These are phyloP conservation scores for Molossus molossus DNA, from an alignment of 2,797 vertebrate species.

Conservation along the genomic window DNA sequence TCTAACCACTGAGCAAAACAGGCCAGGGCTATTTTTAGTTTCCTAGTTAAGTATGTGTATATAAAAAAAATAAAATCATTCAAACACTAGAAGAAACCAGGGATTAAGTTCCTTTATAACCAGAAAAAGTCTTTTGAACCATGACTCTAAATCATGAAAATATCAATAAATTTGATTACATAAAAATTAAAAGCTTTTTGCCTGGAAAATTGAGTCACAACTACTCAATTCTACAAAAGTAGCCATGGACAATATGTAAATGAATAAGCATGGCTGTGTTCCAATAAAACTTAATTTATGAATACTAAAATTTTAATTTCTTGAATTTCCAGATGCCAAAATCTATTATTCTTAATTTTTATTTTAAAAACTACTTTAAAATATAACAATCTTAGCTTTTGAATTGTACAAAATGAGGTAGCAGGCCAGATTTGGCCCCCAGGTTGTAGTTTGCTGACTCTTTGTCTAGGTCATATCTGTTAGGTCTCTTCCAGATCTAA, in stretches of 20 bases:
- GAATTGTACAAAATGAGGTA: background rate
- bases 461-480: background rate
- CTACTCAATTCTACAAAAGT: conserved; percentile 21
- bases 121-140: conserved; percentile 14
- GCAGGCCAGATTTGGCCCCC: background rate
- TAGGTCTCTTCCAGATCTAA: background rate
- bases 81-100: background rate
- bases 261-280: background rate
- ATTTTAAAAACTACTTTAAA: conserved; percentile 38
- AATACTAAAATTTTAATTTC: conserved; percentile 57
- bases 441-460: background rate
- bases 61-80: background rate
- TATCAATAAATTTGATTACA: conserved; percentile 58
- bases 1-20: no score
- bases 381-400: conserved; percentile 33
- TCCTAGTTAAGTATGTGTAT: background rate
- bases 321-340: conserved; percentile 6
- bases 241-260: conserved; percentile 24
- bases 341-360: conserved; percentile 55
- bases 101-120: conserved; percentile 25
- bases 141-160: conserved; percentile 52
- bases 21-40: no score
- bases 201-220: background rate
- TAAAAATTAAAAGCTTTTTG: conserved; percentile 53
- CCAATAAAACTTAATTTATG: conserved; percentile 51